These are phyloP conservation scores for Eupeodes latifasciatus DNA, from an alignment of 2,888 invertebrate species.

Conservation along the genomic window DNA sequence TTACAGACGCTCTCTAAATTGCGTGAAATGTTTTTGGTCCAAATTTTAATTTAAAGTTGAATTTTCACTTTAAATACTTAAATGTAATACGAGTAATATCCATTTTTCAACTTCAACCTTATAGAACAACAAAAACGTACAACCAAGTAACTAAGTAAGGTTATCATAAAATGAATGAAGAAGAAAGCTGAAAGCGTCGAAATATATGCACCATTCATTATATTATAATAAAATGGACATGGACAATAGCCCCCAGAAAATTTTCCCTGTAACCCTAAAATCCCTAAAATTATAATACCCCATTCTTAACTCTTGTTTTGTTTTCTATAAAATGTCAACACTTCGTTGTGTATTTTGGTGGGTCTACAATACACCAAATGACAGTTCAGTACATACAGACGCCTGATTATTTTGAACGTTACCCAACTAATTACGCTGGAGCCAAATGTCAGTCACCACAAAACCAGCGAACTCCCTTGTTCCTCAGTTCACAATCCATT, in stretches of 20 bases:
- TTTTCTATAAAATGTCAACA: slow-evolving; percentile 48
- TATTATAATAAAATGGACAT: no score
- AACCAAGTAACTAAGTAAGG: no score
- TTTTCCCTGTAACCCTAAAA: neutral
- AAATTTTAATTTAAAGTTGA: no score
- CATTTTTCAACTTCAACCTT: no score
- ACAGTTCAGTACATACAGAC: neutral
- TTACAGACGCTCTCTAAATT: no score
- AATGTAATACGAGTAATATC: no score
- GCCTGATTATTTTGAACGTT: slow-evolving; percentile 52
- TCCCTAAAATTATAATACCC: neutral
- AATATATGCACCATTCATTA: no score
- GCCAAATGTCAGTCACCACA: slow-evolving; percentile 59
- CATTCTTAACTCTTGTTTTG: slow-evolving; percentile 35
- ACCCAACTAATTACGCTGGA: slow-evolving; percentile 59
- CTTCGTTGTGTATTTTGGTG: slow-evolving; percentile 23
- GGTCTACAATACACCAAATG: neutral
- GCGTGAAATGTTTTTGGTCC: no score
- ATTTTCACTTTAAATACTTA: no score
- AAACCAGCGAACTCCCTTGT: slow-evolving; percentile 34
- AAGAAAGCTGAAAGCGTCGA: no score
- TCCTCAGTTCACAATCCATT: neutral
- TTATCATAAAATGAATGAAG: no score
- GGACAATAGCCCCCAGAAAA: neutral
- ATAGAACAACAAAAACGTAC: no score